These are phyloP conservation scores for Eulithis testata DNA, from an alignment of 2,888 invertebrate species.

Conservation along the genomic window DNA sequence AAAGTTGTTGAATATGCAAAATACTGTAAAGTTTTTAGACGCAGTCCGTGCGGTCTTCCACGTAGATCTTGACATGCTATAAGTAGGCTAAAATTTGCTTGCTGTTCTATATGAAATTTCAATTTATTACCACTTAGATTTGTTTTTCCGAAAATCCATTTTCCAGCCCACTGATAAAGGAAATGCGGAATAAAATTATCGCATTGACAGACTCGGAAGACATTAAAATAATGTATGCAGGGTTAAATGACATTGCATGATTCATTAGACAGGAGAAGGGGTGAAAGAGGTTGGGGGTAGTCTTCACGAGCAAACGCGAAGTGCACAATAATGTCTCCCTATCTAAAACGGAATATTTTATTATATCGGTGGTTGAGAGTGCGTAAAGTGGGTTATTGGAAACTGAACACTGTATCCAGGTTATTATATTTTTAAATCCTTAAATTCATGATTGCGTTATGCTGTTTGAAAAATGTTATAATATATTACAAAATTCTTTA, in stretches of 20 bases:
- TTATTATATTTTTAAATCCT: conserved; percentile 10
- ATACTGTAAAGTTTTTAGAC: too few species aligned
- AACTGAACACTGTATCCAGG: conserved; percentile 15
- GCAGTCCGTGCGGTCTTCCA: too few species aligned
- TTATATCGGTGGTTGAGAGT: conserved; percentile 31
- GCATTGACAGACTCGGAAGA: conserved; percentile 27
- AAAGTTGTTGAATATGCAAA: too few species aligned
- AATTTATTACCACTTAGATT: background rate
- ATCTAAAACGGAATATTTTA: conserved; percentile 29
- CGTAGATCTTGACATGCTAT: too few species aligned
- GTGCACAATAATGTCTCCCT: conserved; percentile 42
- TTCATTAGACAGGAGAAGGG: conserved; percentile 39
- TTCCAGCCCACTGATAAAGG: conserved; percentile 12
- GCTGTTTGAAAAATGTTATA: too few species aligned
- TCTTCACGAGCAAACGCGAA: conserved; percentile 38
- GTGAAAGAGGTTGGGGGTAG: conserved; percentile 19
- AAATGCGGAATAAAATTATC: conserved; percentile 31
- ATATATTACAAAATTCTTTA: too few species aligned
- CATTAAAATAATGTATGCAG: conserved; percentile 31
- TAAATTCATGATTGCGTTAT: background rate
- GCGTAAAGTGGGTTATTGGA: conserved; percentile 28
- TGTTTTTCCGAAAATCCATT: background rate
- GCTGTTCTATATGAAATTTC: background rate
- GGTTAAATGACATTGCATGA: conserved; percentile 44
- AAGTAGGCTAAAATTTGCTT: too few species aligned